A percentile compares a stretch with the other conserved stretches of the same genome.
Conservation (phyloP, 2,888 invertebrate genomes). For the Dryocosmus kuriphilus region DNA sequence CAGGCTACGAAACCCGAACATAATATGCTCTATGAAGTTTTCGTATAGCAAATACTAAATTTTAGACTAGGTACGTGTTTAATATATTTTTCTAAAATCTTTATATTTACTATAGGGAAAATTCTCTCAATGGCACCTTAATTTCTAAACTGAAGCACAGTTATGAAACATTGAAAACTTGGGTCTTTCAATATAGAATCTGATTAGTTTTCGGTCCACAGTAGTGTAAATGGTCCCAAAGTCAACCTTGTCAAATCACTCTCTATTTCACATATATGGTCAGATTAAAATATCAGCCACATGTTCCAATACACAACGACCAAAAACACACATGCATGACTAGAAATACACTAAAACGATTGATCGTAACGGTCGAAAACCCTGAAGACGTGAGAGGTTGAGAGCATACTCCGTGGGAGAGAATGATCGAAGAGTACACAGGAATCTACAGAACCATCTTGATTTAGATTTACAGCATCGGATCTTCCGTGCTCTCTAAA, state of each 20-base stretch:
- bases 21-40: no score
- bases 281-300: slow-evolving; percentile 10
- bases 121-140: no score
- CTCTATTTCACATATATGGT: slow-evolving; percentile 7
- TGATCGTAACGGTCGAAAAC: neutral
- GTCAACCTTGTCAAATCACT: slow-evolving; percentile 32
- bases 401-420: slow-evolving; percentile 45
- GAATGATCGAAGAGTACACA: slow-evolving; percentile 47
- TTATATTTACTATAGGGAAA: no score
- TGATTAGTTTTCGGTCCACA: neutral
- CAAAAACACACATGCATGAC: neutral
- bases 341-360: neutral
- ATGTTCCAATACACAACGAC: neutral
- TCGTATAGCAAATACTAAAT: no score
- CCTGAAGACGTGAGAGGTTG: slow-evolving; percentile 28
- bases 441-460: slow-evolving; percentile 28
- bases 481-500: slow-evolving; percentile 42
- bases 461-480: slow-evolving; percentile 48
- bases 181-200: neutral
- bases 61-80: no score
- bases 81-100: no score
- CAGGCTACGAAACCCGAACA: no score
- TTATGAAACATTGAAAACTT: no score
- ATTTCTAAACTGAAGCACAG: no score
- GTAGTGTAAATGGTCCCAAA: neutral